Conservation (phyloP, 2,113 vertebrate species). For the Rhea pennata region DNA sequence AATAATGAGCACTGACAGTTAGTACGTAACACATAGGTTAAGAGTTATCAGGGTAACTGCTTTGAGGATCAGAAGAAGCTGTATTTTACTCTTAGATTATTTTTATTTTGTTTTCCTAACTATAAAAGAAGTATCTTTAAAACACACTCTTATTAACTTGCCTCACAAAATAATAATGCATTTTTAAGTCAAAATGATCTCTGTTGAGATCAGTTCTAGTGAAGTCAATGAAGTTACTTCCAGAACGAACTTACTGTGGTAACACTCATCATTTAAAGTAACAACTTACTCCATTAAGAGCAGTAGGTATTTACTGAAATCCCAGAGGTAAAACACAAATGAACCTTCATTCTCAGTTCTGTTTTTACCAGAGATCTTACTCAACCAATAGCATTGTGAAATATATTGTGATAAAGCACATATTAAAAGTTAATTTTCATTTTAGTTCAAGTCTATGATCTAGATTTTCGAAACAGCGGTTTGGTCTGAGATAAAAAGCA, state of each 20-base stretch:
- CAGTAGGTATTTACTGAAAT: constrained; percentile 42
- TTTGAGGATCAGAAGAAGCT: not conserved
- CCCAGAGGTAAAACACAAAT: not conserved
- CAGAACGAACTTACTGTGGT: not conserved
- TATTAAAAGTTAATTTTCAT: not conserved
- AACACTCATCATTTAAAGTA: constrained; percentile 8
- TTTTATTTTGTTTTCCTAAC: not conserved
- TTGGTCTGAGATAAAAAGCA: not conserved
- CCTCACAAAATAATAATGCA: not conserved
- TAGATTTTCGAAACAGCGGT: not conserved
- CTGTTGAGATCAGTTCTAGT: not conserved
- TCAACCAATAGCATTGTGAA: constrained; percentile 1
- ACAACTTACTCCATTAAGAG: constrained; percentile 27
- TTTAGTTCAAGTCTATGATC: not conserved
- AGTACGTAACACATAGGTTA: not conserved
- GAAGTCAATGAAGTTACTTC: not conserved
- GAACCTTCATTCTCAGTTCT: not conserved
- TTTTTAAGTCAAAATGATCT: not conserved
- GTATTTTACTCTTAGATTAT: not conserved
- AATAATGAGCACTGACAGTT: not conserved
- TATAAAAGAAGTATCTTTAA: not conserved
- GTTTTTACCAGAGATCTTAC: constrained; percentile 40
- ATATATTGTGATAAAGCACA: not conserved
- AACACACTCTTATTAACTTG: not conserved
- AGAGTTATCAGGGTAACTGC: not conserved